Base-by-base conservation (phyloP, 2,797 vertebrate species). In the Thalassophryne amazonica region DNA sequence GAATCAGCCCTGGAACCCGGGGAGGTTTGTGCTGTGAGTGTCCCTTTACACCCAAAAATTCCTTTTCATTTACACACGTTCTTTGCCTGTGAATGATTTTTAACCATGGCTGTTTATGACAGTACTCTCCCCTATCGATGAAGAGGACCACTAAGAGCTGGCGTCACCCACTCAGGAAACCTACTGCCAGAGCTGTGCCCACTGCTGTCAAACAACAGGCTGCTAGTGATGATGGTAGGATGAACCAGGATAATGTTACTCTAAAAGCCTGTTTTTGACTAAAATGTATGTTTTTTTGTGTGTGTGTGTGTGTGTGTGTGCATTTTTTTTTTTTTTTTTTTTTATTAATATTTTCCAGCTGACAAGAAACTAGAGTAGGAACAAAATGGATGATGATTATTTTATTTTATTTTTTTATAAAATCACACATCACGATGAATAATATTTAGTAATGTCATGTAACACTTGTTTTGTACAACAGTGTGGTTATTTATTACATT, bases 111-210 rank as follows among this genome's bases (percentile, higher is more conserved):
- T 65, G 7, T 70, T 3, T 39, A 29, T 69, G 69, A 38, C 64
- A 84, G 89, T 91, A 87, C 58, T 69, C 73, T 36, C 63, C 77
- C 18, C 69, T 89, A 61, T 73, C 81, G 35, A 73, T 69, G 37
- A 93, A 85, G 76, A 93, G 89, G 84, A 86, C 92, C 16, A 81
- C 88, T 33, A 97, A 96, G 86, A 98, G 94, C 76, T 94, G 95
- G 93, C 91, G 93, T 40, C 94, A 95, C 83, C 96, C 95, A 6
- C 82, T 98, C 43, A 93, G 91, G 84, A 98, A 94, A 68, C 94
- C 94, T 12, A 94, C 94, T 3, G 86, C 92, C 34, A 90, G 95
- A 68, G 95, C 95, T 34, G 93, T 93, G 30, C 91, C 95, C 81
- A 95, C 92, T 13, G 80, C 94, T 18, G 93, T 98, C 63, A 97